phyloP scores from a whole-genome alignment of 1,140 invertebrate genomes.

The Bombus ignitus region DNA sequence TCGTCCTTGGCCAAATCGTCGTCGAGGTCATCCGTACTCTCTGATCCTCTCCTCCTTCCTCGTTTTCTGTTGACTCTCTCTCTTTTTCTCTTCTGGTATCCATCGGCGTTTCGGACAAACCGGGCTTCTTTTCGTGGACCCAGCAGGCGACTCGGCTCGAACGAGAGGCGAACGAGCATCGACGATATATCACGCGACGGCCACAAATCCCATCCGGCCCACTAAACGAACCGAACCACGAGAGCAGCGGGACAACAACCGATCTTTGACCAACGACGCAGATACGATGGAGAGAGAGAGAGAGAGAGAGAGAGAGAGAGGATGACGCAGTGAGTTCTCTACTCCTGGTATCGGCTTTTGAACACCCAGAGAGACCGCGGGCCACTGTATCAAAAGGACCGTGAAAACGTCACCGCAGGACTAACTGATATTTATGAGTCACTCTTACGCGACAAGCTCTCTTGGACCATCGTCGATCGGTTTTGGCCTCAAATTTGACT shows the following conservation, averaged over 20 bases:
- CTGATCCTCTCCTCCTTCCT: background rate
- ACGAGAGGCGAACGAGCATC: conserved; percentile 55
- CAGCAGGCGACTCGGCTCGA: conserved; percentile 66
- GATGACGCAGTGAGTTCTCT: conserved; percentile 29
- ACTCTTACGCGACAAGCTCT: conserved; percentile 50
- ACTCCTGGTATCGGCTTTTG: conserved; percentile 33
- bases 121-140: conserved; percentile 64
- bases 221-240: conserved; percentile 41
- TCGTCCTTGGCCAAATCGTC: conserved; percentile 59
- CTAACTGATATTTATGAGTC: conserved; percentile 65
- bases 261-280: background rate
- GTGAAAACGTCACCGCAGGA: conserved; percentile 58
- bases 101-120: conserved; percentile 48
- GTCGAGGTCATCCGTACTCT: conserved; percentile 44
- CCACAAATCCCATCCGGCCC: conserved; percentile 66
- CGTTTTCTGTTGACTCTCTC: background rate
- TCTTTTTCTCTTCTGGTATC: background rate
- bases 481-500: background rate
- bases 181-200: conserved; percentile 73
- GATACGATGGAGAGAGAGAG: background rate
- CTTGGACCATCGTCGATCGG: background rate
- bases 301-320: conserved; percentile 11
- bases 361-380: conserved; percentile 52
- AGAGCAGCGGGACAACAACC: conserved; percentile 38
- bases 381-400: conserved; percentile 54